These are phyloP conservation scores for Linnaemya vulpina DNA, from an alignment of 2,888 invertebrate species.

Conservation along the genomic window DNA sequence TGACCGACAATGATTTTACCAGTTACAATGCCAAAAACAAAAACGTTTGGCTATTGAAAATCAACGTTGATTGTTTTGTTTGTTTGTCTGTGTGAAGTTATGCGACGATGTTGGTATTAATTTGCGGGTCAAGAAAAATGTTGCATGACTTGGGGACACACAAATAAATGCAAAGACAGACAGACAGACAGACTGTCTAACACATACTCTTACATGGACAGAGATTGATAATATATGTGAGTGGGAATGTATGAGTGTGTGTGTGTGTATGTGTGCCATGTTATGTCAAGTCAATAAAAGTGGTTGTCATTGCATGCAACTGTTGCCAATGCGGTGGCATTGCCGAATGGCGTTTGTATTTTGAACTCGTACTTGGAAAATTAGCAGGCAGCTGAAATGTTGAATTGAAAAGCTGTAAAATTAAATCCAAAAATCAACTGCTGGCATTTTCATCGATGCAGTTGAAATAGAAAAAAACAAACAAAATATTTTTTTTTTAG, in stretches of 20 bases:
- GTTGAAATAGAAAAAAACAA: background rate
- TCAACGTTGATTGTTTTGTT: background rate
- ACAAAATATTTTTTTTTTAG: background rate
- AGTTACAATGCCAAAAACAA: constrained; percentile 13
- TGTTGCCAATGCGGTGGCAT: constrained; percentile 5
- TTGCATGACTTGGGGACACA: constrained; percentile 38
- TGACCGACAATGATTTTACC: background rate
- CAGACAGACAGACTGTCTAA: background rate
- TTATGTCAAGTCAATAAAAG: constrained; percentile 35
- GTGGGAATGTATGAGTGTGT: background rate
- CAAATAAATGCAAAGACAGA: background rate
- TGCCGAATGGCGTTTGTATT: constrained; percentile 1
- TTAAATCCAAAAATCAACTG: constrained; percentile 39
- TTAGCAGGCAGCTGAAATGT: constrained; percentile 12
- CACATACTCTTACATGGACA: background rate
- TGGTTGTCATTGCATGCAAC: constrained; percentile 55
- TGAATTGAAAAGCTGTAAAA: constrained; percentile 10
- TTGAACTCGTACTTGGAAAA: constrained; percentile 33
- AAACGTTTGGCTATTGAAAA: constrained; percentile 12
- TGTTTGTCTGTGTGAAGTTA: background rate
- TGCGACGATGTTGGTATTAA: constrained; percentile 48
- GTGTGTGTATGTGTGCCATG: constrained; percentile 4
- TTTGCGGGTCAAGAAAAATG: constrained; percentile 57
- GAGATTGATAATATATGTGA: no score
- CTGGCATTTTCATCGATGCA: constrained; percentile 41